Conservation (phyloP, 2,797 vertebrate genomes). For the Chromobotia macracanthus region DNA sequence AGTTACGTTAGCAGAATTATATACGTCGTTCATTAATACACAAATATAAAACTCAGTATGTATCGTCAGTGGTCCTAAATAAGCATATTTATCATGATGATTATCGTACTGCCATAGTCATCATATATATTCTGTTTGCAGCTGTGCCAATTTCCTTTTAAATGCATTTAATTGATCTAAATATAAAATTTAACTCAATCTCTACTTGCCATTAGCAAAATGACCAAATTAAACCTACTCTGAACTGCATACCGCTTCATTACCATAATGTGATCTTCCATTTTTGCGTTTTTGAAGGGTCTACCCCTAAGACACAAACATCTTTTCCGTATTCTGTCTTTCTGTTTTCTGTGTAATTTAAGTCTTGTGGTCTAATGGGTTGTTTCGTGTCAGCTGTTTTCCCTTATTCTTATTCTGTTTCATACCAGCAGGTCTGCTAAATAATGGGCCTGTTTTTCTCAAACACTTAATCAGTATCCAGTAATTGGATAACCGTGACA, state of each 20-base stretch:
- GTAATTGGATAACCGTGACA: constrained; percentile 33
- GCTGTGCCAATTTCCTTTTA: background rate
- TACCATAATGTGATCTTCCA: background rate
- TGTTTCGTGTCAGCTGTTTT: background rate
- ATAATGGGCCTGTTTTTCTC: background rate
- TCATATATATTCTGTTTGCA: background rate
- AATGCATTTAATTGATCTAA: background rate
- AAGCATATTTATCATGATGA: too few relatives aligned
- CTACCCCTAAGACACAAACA: background rate
- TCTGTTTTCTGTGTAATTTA: background rate
- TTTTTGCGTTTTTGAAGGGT: background rate
- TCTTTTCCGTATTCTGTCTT: background rate
- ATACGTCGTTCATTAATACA: background rate
- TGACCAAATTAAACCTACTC: background rate
- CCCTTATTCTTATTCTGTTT: background rate
- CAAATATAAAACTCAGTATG: background rate
- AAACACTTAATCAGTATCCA: constrained; percentile 27
- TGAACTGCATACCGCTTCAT: background rate
- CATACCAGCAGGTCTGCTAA: background rate
- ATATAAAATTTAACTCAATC: background rate
- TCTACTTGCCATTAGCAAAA: background rate
- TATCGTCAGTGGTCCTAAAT: too few relatives aligned
- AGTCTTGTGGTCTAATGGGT: background rate
- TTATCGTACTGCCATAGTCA: too few relatives aligned
- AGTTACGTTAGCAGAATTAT: background rate